These are phyloP conservation scores for Dendrocincla tyrannina DNA, from an alignment of 2,797 vertebrate genomes.

Conservation along the genomic window DNA sequence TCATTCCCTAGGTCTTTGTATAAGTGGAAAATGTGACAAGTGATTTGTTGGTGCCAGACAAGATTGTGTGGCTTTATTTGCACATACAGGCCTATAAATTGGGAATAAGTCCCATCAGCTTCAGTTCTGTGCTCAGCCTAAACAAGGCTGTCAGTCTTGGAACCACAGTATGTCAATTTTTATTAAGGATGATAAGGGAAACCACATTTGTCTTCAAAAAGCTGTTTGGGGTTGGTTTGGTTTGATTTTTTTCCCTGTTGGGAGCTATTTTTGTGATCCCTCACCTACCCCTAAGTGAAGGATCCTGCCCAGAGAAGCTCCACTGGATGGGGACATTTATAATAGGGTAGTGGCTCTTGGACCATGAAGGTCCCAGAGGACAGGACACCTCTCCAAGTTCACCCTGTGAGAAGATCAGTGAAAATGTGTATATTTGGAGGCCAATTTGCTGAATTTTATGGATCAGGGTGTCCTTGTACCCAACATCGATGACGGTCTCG, in stretches of 20 bases:
- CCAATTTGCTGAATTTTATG: background rate
- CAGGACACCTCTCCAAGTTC: background rate
- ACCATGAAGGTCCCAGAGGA: background rate
- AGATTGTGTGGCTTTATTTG: background rate
- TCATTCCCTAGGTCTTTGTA: background rate
- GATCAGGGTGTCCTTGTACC: rapidly evolving
- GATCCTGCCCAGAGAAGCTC: background rate
- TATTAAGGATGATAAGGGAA: background rate
- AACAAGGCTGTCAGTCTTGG: background rate
- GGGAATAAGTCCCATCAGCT: background rate
- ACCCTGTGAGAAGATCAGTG: rapidly evolving
- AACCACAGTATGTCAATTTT: background rate
- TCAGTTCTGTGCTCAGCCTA: background rate
- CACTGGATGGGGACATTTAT: rapidly evolving
- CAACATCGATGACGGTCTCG: rapidly evolving
- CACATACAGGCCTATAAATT: background rate
- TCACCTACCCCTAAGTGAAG: background rate
- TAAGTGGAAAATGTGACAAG: background rate
- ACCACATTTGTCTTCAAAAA: background rate
- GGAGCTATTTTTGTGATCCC: background rate
- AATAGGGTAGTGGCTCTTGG: background rate
- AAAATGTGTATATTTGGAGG: rapidly evolving
- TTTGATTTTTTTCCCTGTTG: background rate
- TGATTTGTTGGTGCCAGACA: background rate
- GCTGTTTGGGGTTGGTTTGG: background rate